Evolutionary conservation across 2,797 vertebrate genomes (phyloP).

Genomic region (Lagodon rhomboides): DNA sequence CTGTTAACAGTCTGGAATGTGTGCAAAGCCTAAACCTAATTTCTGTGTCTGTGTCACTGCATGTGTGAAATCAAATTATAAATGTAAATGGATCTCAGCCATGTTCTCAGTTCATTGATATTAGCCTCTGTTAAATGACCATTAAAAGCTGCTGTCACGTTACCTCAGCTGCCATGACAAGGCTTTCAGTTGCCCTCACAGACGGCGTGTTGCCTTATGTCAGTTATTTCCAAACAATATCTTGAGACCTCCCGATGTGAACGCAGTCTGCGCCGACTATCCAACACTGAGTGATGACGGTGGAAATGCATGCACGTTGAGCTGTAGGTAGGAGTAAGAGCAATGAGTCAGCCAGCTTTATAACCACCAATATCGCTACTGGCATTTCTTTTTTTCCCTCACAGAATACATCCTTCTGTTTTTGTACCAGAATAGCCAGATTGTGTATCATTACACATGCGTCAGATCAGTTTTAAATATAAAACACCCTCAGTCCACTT

Average conservation of each 20-base stretch:
- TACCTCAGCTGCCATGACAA: constrained; percentile 7
- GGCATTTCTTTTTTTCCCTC: constrained; percentile 25
- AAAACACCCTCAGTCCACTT: constrained; percentile 33
- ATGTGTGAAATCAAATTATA: constrained; percentile 31
- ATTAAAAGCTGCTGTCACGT: background rate
- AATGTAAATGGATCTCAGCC: constrained; percentile 14
- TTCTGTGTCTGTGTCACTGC: background rate
- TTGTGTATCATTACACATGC: constrained; percentile 50
- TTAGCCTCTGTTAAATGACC: background rate
- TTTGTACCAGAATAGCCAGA: constrained; percentile 24
- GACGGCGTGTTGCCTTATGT: background rate
- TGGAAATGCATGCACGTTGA: constrained; percentile 34
- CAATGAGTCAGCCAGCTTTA: constrained; percentile 64
- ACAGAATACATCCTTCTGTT: constrained; percentile 20
- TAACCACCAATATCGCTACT: constrained; percentile 31
- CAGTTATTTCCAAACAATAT: background rate
- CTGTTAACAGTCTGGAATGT: background rate
- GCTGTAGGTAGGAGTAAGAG: constrained; percentile 62
- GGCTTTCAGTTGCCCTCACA: constrained; percentile 4
- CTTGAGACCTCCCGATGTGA: constrained; percentile 4
- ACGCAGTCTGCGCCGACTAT: background rate
- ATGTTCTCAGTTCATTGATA: constrained; percentile 2
- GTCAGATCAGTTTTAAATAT: constrained; percentile 54
- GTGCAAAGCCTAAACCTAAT: background rate
- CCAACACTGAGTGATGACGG: constrained; percentile 22